These are phyloP conservation scores for Campoplex capitator DNA, from an alignment of 2,888 invertebrate species.

Conservation along the genomic window DNA sequence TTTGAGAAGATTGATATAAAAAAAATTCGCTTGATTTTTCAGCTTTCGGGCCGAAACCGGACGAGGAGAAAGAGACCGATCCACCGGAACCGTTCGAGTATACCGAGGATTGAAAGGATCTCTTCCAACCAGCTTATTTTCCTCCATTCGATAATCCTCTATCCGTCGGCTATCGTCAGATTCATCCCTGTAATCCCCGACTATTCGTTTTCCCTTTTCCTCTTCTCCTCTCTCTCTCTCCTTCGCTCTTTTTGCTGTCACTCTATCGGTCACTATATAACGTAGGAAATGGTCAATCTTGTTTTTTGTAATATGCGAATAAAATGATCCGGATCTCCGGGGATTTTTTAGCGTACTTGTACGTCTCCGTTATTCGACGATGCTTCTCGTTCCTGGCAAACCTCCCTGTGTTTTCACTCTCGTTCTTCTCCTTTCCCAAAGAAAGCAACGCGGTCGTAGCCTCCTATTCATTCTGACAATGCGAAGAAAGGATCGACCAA, in stretches of 20 bases:
- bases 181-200: slow-evolving; percentile 8
- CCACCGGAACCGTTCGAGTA: slow-evolving; percentile 99
- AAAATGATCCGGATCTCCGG: slow-evolving; percentile 48
- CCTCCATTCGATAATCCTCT: slow-evolving; percentile 10
- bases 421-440: background rate
- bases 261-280: slow-evolving; percentile 33
- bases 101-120: slow-evolving; percentile 89
- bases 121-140: background rate
- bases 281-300: slow-evolving; percentile 56
- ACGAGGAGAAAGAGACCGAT: slow-evolving; percentile 98
- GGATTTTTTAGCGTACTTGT: slow-evolving; percentile 13
- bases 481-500: background rate
- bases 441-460: background rate
- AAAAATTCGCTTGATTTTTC: slow-evolving; percentile 38
- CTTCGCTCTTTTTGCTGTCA: slow-evolving; percentile 2
- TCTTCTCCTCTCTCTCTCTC: background rate
- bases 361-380: background rate
- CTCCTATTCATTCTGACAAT: background rate
- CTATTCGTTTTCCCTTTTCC: slow-evolving; percentile 6
- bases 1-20: background rate
- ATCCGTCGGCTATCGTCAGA: background rate
- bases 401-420: background rate
- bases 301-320: slow-evolving; percentile 62
- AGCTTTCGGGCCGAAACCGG: slow-evolving; percentile 95
- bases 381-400: background rate